These are phyloP conservation scores for Pararge aegeria DNA, from an alignment of 1,140 invertebrate genomes.

Conservation along the genomic window DNA sequence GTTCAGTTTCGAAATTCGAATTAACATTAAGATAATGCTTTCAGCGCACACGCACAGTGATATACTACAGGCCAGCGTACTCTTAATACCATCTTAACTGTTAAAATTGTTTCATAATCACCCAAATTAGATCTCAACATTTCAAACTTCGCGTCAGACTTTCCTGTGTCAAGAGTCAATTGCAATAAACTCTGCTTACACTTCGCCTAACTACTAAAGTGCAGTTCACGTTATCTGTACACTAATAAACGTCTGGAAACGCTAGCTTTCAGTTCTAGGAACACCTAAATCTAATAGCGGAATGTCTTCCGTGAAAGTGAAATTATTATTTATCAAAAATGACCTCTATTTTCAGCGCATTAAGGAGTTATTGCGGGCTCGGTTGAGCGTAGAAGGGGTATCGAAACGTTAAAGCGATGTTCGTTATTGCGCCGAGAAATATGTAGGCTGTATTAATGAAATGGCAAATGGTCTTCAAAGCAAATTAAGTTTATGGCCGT, in stretches of 20 bases:
- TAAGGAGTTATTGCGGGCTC: conserved; percentile 16
- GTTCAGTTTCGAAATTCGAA: too few species aligned
- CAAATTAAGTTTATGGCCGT: conserved; percentile 27
- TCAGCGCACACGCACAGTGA: too few species aligned
- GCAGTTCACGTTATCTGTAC: conserved; percentile 33
- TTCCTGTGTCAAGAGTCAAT: conserved; percentile 29
- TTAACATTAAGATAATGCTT: too few species aligned
- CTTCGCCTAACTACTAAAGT: conserved; percentile 20
- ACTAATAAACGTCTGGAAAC: conserved; percentile 53
- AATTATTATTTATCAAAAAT: conserved; percentile 29
- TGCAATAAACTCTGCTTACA: conserved; percentile 22
- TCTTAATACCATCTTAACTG: neutral
- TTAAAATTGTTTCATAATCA: neutral
- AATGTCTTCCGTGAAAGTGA: conserved; percentile 60
- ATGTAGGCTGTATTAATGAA: conserved; percentile 43
- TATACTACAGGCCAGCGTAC: neutral
- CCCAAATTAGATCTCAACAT: neutral
- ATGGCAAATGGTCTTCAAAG: conserved; percentile 35
- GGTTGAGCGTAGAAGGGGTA: conserved; percentile 18
- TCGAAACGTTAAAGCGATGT: conserved; percentile 35
- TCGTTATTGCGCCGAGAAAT: conserved; percentile 41
- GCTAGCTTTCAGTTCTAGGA: conserved; percentile 50
- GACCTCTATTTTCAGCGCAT: conserved; percentile 28
- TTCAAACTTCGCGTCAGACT: conserved; percentile 6
- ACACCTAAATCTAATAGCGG: conserved; percentile 55